Evolutionary conservation across 37 sponge, comb jelly and placozoan genomes (phyloP).

Genomic region (Aplysina aerophoba): DNA sequence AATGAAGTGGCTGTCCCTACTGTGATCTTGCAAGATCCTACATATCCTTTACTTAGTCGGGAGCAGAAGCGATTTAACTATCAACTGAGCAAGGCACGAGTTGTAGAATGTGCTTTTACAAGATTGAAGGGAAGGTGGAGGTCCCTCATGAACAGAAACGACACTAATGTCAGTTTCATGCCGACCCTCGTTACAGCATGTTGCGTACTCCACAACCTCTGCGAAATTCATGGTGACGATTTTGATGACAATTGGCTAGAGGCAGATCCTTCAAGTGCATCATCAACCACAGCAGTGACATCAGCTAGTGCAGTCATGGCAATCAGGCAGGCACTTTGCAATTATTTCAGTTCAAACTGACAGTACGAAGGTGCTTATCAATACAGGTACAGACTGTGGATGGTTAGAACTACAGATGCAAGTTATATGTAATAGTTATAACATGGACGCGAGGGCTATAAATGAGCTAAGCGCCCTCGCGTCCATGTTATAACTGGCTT

Average conservation of each 20-base stretch:
- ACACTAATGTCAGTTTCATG: constrained; percentile 27
- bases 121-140: constrained; percentile 33
- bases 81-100: constrained; percentile 9
- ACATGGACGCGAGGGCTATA: no score
- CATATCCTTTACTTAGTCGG: constrained; percentile 39
- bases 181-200: constrained; percentile 37
- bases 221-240: constrained; percentile 16
- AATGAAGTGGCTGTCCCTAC: constrained; percentile 8
- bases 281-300: no score
- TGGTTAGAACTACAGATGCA: no score
- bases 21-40: constrained; percentile 44
- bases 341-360: no score
- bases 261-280: no score
- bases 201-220: constrained; percentile 38
- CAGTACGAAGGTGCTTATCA: no score
- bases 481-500: no score
- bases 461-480: no score
- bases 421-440: no score
- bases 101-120: constrained; percentile 57
- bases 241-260: constrained; percentile 10
- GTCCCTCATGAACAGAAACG: constrained; percentile 23
- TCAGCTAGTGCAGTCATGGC: no score
- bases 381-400: no score
- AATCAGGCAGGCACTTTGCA: no score
- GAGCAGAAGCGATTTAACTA: constrained; percentile 31